A percentile compares a stretch with the other conserved stretches of the same genome.
Conservation (phyloP, 1,140 invertebrate genomes). For the Chironomus striatipennis region DNA sequence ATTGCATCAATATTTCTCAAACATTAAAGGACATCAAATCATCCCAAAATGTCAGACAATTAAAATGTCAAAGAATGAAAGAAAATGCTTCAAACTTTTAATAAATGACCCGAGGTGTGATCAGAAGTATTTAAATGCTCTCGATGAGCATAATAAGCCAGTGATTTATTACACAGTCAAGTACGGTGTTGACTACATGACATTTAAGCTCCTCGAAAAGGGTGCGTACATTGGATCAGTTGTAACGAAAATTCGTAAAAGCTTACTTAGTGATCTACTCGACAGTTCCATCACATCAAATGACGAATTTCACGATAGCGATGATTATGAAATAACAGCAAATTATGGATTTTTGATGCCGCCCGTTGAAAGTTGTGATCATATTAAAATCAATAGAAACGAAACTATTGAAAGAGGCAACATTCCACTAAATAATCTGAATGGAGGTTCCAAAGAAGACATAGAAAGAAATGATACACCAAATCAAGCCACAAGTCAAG, state of each 20-base stretch:
- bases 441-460: too few relatives aligned
- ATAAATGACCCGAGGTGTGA: slow-evolving; percentile 45
- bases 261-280: slow-evolving; percentile 58
- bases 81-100: slow-evolving; percentile 46
- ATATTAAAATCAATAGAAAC: background rate
- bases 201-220: slow-evolving; percentile 51
- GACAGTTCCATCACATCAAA: slow-evolving; percentile 58
- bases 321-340: slow-evolving; percentile 58
- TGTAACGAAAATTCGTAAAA: slow-evolving; percentile 50
- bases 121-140: slow-evolving; percentile 46
- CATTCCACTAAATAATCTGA: too few relatives aligned
- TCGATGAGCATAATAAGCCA: slow-evolving; percentile 62
- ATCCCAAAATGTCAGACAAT: background rate
- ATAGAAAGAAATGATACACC: too few relatives aligned
- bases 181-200: slow-evolving; percentile 49
- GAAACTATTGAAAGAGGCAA: too few relatives aligned
- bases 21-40: background rate
- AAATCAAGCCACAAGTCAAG: too few relatives aligned
- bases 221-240: slow-evolving; percentile 61
- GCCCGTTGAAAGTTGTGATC: background rate
- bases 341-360: slow-evolving; percentile 62
- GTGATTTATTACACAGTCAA: slow-evolving; percentile 73
- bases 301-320: slow-evolving; percentile 49
- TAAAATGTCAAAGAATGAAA: background rate
- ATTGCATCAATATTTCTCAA: background rate